A percentile compares a stretch with the other conserved stretches of the same genome.
These are phyloP conservation scores for Drymonia ruficornis DNA, from an alignment of 2,888 invertebrate species.

Conservation along the genomic window DNA sequence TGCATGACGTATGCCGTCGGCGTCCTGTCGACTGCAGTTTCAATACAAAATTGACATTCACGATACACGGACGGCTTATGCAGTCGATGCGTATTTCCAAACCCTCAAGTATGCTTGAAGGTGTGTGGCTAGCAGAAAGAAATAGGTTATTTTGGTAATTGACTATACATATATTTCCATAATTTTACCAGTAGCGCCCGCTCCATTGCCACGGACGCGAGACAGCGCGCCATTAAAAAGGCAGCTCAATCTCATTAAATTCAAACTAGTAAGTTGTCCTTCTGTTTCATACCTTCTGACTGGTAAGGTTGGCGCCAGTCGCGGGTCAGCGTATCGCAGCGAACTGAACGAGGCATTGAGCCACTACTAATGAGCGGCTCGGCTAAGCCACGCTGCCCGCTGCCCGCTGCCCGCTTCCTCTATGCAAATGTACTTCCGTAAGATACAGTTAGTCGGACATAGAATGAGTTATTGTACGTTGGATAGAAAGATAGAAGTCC, in stretches of 20 bases:
- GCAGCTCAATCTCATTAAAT: background rate
- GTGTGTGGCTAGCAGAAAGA: too few relatives aligned
- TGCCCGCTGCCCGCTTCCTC: constrained; percentile 3
- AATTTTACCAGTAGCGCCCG: too few relatives aligned
- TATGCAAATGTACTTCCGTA: constrained; percentile 3
- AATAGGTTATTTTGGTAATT: too few relatives aligned
- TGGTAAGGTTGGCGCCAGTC: constrained; percentile 3
- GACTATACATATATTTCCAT: too few relatives aligned
- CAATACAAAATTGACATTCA: too few relatives aligned
- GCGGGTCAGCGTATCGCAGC: constrained; percentile 6
- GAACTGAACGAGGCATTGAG: constrained; percentile 5
- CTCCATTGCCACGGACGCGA: too few relatives aligned
- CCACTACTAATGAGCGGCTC: constrained; percentile 2
- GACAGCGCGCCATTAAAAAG: too few relatives aligned
- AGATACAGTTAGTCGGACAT: background rate
- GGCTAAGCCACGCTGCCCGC: background rate
- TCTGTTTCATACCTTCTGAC: background rate
- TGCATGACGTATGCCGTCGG: too few relatives aligned
- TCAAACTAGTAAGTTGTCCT: background rate
- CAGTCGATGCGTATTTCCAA: too few relatives aligned
- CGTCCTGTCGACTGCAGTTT: too few relatives aligned
- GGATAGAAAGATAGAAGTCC: background rate
- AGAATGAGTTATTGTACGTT: background rate
- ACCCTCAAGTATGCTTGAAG: too few relatives aligned
- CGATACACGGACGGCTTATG: too few relatives aligned